Conservation (phyloP, 2,888 invertebrate genomes). For the Notodonta dromedarius region DNA sequence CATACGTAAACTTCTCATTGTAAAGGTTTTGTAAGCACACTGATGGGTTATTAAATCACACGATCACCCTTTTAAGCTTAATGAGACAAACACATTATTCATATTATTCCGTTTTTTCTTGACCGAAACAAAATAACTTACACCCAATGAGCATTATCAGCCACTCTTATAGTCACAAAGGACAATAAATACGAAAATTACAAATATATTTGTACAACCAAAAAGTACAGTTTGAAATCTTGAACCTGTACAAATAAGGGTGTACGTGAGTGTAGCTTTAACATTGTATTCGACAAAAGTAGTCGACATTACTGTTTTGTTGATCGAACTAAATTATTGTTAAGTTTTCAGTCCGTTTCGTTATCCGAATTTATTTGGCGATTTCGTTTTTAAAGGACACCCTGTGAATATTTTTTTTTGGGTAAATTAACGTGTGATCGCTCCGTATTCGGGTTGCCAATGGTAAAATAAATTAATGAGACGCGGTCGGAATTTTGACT, state of each 20-base stretch:
- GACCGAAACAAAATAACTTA: slow-evolving; percentile 70
- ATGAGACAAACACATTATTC: slow-evolving; percentile 78
- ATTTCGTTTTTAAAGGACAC: slow-evolving; percentile 46
- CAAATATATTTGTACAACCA: slow-evolving; percentile 6
- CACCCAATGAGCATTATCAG: slow-evolving; percentile 71
- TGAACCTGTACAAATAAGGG: background rate
- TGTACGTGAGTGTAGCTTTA: slow-evolving; percentile 1
- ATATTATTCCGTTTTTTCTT: slow-evolving; percentile 61
- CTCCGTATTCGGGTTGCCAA: slow-evolving; percentile 3
- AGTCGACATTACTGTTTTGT: slow-evolving; percentile 52
- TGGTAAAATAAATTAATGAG: slow-evolving; percentile 3
- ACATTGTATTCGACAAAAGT: slow-evolving; percentile 38
- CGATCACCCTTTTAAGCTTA: slow-evolving; percentile 69
- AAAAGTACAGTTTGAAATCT: slow-evolving; percentile 1
- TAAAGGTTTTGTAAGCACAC: background rate
- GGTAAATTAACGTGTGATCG: background rate
- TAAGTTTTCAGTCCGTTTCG: slow-evolving; percentile 46
- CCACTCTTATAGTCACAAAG: slow-evolving; percentile 69
- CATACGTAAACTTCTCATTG: background rate
- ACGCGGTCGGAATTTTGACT: background rate
- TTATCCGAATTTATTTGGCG: slow-evolving; percentile 53
- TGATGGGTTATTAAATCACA: slow-evolving; percentile 64
- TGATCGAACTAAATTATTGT: slow-evolving; percentile 51
- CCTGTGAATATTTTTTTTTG: slow-evolving; percentile 25
- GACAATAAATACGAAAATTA: slow-evolving; percentile 63